Conservation (phyloP, 1,140 invertebrate species). For the Aradophagus sp. region DNA sequence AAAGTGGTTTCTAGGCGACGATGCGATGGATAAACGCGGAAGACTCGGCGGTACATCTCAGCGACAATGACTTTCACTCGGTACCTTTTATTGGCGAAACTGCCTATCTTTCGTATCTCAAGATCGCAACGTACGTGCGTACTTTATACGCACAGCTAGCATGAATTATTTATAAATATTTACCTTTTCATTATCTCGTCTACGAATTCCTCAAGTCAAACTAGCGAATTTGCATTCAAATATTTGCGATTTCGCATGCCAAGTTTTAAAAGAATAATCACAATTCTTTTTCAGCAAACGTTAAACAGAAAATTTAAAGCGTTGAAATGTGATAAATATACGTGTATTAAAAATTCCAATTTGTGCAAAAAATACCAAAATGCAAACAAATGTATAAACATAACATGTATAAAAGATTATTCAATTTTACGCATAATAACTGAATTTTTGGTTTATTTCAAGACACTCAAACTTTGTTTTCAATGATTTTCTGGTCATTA, state of each 20-base stretch:
- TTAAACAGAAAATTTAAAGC: no score
- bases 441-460: no score
- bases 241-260: conserved; percentile 24
- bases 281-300: no score
- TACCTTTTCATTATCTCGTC: conserved; percentile 47
- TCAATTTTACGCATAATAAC: background rate
- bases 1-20: conserved; percentile 35
- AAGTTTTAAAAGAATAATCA: no score
- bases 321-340: no score
- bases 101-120: conserved; percentile 24
- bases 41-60: conserved; percentile 35
- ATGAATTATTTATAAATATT: conserved; percentile 57
- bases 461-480: no score
- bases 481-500: no score
- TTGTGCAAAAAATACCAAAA: no score
- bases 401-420: no score
- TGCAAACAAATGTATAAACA: no score
- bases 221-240: conserved; percentile 25
- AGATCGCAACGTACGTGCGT: conserved; percentile 42
- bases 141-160: conserved; percentile 7
- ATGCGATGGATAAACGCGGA: conserved; percentile 41
- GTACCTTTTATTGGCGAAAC: conserved; percentile 53
- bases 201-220: conserved; percentile 18
- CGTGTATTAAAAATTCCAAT: no score
- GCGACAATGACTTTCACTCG: conserved; percentile 60